Base-by-base conservation (phyloP, 2,888 invertebrate genomes). In the Aleiodes leptofemur region DNA sequence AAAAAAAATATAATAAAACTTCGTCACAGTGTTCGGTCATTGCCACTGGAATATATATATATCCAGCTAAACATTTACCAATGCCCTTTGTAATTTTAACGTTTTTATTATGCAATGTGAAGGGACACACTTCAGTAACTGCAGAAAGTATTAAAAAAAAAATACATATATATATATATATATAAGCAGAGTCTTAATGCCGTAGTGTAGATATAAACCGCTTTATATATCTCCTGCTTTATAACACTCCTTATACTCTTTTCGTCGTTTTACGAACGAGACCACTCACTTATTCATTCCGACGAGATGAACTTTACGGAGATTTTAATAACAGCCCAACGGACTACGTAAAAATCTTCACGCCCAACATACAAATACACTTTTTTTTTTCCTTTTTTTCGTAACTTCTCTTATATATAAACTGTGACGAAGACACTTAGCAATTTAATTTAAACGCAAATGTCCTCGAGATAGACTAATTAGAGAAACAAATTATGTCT, bases 1-100 rank as follows among this genome's bases (percentile, higher is more conserved):
- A 88, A 88, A 88, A 88, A 88, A 68, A 87, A 87, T 86, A 87
- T 87, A 88, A 87, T 87, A 87, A 87, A 87, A 88, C 84, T 86
- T 82, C 76, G 76, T 78, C 76, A 71, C 72, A 69, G 72, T 74
- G 9, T 69, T 73, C 73, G 57, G 56, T 66, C 59, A 70, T 56
- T 69, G 66, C 69, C 55, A 55, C 70, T 57, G 68, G 34, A 72
- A 57, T 50, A 51, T 23, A 23, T 23, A 23, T 31, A 57, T 31
- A n/a, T 51, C 14, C 16, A 4, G 2, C n/a, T 53, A 51, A 29
- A 68, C 51, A 68, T 51, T 53, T 66, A 38, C 29, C 8, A n/a
- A 7, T 3, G 29, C 13, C 31, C 31, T 68, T 51, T 51, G 14
- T 29, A 68, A 51, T 51, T 61, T 51, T 14, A 13, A 50, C 31